Evolutionary conservation across 1,140 invertebrate genomes (phyloP), one percentile per base, ranked within the genome.

Genomic region (Zaprionus lachaisei): DNA sequence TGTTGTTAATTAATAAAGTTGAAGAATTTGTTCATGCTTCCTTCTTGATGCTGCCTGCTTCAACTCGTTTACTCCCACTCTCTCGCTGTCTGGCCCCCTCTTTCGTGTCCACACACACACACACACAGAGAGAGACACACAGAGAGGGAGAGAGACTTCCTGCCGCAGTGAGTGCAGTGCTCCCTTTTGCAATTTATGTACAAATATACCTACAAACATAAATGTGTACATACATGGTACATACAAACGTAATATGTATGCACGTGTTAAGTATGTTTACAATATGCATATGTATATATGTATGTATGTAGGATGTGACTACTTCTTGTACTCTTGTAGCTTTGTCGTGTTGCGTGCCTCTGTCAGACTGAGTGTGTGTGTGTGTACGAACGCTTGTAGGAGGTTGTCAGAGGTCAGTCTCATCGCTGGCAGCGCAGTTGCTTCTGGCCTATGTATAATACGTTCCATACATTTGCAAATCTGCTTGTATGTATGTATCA

Each of bases 401-500:
- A 91, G 85, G 85, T 89, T 89, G 85, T 89, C 85, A 89, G 85
- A 89, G 85, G 85, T 89, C 85, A 91, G 85, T 89, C 85, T 89
- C 85, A 89, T 89, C 77, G 79, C 66, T 57, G 74, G 76, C 83
- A 85, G 81, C 82, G 81, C 80, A 70, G 81, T 51, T 60, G 63
- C 49, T 69, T 63, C 74, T 77, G 69, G 81, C 81, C 81, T 78
- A 83, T 57, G 60, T 83, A 77, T 58, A 82, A 68, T 65, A 63
- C 73, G 65, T 76, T 72, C 61, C 61, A 60, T 61, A 76, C 69
- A 55, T 76, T 65, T 61, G 69, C 64, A 68, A 14, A 67, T 56
- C 17, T 54, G 41, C 26, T 47, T 37, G 41, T 47, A 47, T 37
- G 34, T 31, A 34, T 11, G 31, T 34, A 34, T 49, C 26, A 49